These are phyloP conservation scores for Bombus breviceps DNA, from an alignment of 1,140 invertebrate species.

Conservation along the genomic window DNA sequence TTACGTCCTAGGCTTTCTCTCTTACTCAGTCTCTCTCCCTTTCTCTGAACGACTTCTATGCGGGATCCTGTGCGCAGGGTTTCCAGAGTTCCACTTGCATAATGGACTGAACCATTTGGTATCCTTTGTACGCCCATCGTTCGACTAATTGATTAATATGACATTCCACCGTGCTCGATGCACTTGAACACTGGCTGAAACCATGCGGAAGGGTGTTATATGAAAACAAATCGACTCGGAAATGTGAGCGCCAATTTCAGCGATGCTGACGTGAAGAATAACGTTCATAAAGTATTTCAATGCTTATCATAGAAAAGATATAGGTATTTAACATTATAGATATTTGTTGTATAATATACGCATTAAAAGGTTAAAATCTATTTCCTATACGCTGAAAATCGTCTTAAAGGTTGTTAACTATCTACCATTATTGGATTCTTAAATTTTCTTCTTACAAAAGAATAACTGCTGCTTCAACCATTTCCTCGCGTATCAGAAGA, in stretches of 20 bases:
- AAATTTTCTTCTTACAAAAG: no score
- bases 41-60: slow-evolving; percentile 10
- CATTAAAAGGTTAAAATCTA: no score
- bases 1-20: slow-evolving; percentile 45
- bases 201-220: background rate
- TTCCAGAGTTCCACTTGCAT: slow-evolving; percentile 32
- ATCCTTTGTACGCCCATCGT: slow-evolving; percentile 45
- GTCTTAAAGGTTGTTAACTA: no score
- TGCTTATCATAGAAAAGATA: background rate
- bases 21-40: background rate
- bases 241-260: background rate
- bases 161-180: slow-evolving; percentile 12
- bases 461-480: no score
- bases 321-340: no score
- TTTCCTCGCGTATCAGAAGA: background rate
- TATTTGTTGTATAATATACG: no score
- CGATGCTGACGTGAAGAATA: background rate
- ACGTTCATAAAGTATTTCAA: background rate
- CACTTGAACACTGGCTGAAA: slow-evolving; percentile 21
- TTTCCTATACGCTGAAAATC: no score
- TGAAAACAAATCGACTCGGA: slow-evolving; percentile 15
- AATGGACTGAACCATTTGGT: slow-evolving; percentile 48
- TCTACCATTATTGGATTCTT: no score
- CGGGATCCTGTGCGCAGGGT: background rate
- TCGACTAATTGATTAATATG: slow-evolving; percentile 49